These are phyloP conservation scores for Halcyon leucocephala DNA, from an alignment of 2,797 vertebrate species.

Conservation along the genomic window DNA sequence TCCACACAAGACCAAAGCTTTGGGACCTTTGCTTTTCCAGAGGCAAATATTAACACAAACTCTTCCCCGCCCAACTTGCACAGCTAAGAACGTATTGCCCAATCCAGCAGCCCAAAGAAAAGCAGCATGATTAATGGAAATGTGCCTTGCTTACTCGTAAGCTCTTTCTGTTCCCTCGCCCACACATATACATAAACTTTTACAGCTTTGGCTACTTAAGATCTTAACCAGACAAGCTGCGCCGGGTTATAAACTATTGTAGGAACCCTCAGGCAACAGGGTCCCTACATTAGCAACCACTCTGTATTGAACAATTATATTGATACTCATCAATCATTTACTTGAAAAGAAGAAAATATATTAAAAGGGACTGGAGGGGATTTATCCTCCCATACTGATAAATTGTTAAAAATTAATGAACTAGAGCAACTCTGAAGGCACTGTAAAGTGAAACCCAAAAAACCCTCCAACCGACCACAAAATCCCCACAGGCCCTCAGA, in stretches of 20 bases:
- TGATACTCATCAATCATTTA: constrained; percentile 81
- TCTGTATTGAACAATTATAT: constrained; percentile 64
- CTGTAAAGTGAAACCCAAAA: constrained; percentile 8
- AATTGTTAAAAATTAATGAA: constrained; percentile 79
- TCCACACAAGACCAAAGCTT: not conserved
- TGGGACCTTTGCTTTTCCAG: not conserved
- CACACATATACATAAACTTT: constrained; percentile 44
- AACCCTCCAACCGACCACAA: not conserved
- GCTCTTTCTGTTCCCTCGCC: not conserved
- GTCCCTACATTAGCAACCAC: constrained; percentile 72
- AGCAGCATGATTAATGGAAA: constrained; percentile 49
- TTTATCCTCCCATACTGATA: constrained; percentile 78
- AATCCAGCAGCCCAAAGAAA: not conserved
- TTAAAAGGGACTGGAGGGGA: constrained; percentile 75
- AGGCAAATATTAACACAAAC: not conserved
- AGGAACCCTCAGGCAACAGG: constrained; percentile 65
- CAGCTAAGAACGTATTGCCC: not conserved
- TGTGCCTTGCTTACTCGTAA: not conserved
- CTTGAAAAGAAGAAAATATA: constrained; percentile 79
- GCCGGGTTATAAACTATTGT: constrained; percentile 58
- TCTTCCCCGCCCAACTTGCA: not conserved
- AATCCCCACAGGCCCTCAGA: not conserved
- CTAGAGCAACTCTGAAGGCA: constrained; percentile 63
- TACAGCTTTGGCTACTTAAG: constrained; percentile 62
- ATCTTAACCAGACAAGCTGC: constrained; percentile 43